phyloP scores from a whole-genome alignment of 2,113 vertebrate species.

The Bothrops jararaca region DNA sequence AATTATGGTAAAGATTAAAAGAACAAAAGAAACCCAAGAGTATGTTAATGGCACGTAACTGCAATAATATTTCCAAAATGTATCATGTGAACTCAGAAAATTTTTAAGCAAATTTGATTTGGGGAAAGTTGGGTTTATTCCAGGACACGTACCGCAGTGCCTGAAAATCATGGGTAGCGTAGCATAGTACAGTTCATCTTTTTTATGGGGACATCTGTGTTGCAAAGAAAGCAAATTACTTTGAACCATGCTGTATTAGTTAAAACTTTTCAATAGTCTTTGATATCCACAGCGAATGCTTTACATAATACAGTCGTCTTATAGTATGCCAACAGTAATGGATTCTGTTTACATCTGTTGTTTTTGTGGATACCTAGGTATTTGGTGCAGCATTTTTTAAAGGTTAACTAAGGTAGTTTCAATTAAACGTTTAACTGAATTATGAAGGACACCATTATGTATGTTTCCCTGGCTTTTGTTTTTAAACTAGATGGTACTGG shows the following conservation, averaged over 20 bases:
- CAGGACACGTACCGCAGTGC: conserved; percentile 48
- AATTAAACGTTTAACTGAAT: neutral
- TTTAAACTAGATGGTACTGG: neutral
- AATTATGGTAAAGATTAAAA: conserved; percentile 28
- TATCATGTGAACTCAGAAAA: conserved; percentile 39
- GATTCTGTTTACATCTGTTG: conserved; percentile 46
- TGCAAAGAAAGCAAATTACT: conserved; percentile 71
- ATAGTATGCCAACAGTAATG: conserved; percentile 43
- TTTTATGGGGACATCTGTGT: conserved; percentile 75
- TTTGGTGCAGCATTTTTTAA: neutral
- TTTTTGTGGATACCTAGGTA: neutral
- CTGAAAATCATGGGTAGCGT: conserved; percentile 53
- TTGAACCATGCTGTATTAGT: conserved; percentile 71
- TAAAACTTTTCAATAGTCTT: conserved; percentile 70
- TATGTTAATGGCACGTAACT: conserved; percentile 37
- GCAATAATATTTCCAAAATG: conserved; percentile 34
- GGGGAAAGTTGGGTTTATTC: conserved; percentile 62
- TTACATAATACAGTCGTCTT: conserved; percentile 56
- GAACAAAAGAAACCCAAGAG: conserved; percentile 9
- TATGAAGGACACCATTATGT: neutral
- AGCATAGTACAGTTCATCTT: conserved; percentile 59
- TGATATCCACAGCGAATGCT: conserved; percentile 63
- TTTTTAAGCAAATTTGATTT: conserved; percentile 58
- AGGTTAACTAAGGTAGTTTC: conserved; percentile 19
- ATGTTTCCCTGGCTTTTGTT: neutral